Evolutionary conservation across 2,797 vertebrate species (phyloP), one percentile per base, ranked within the genome.

Genomic region (Gymnothorax reevesii): DNA sequence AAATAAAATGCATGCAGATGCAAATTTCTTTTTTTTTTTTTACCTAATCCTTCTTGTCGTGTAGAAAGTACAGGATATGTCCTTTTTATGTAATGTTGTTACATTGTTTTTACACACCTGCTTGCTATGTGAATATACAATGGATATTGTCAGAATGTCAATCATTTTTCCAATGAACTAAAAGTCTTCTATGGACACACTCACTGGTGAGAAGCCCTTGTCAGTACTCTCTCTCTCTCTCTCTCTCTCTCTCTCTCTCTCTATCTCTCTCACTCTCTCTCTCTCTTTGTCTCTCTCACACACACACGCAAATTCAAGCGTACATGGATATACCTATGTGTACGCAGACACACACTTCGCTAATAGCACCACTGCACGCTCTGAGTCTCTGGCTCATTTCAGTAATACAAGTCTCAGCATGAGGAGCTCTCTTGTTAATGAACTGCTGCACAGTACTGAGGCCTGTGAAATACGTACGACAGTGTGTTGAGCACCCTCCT

Each of bases 401-500:
- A 49, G 13, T 77, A 15, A 42, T 15, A 17, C 71, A 42, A 33
- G 5, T 4, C 12, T 3, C 27, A 12, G 71, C 33, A 42, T 75
- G 17, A 75, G 42, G 71, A 33, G 25, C 71, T 75, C 27, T 75
- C 33, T 20, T 75, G 13, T 42, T 75, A 3, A 33, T 8, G 69
- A 75, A 75, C 42, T 15, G 33, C 64, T 33, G 71, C 27, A 7
- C 71, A 15, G 71, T 1, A 12, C 13, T 75, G 27, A 75, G 71
- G 13, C n/a, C 66, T 71, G 66, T 71, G 66, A 33, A 17, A 71
- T 9, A 27, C 71, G 3, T 33, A 3, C 27, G 64, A 69, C 33
- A 6, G 13, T 20, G 4, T 80, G 89, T 89, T 69, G 73, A 10
- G 17, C 42, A 22, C 25, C 1, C 83, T 66, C 33, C 71, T 57